phyloP scores from a whole-genome alignment of 1,140 invertebrate species.

The Vollenhovia emeryi region DNA sequence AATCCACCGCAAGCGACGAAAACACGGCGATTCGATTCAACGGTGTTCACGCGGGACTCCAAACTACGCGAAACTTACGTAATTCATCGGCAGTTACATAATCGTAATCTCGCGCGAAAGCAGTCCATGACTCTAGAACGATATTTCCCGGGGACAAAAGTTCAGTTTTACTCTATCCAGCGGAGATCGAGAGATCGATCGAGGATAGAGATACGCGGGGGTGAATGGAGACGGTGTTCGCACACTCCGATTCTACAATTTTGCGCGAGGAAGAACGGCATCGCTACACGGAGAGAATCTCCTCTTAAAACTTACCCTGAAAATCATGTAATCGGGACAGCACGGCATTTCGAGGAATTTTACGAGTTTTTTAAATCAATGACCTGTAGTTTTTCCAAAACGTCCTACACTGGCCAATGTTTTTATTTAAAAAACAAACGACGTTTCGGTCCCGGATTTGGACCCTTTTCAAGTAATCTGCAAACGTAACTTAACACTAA shows the following conservation, averaged over 20 bases:
- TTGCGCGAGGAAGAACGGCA: background rate
- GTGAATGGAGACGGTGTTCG: background rate
- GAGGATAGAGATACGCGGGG: background rate
- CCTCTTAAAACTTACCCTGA: too few species aligned
- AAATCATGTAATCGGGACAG: too few species aligned
- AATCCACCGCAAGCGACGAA: background rate
- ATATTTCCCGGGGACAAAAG: background rate
- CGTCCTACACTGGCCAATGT: too few species aligned
- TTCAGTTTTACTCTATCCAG: background rate
- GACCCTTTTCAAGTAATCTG: too few species aligned
- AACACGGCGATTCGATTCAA: background rate
- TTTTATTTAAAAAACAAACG: too few species aligned
- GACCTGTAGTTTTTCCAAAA: too few species aligned
- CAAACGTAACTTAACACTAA: too few species aligned
- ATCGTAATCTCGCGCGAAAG: background rate
- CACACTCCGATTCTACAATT: background rate
- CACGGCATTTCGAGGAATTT: too few species aligned
- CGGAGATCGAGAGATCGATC: background rate
- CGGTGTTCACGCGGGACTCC: background rate
- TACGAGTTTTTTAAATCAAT: too few species aligned
- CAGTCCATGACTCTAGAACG: background rate
- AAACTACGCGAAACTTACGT: background rate
- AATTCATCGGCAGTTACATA: slow-evolving; percentile 17
- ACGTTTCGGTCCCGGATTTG: too few species aligned
- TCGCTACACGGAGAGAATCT: too few species aligned